These are phyloP conservation scores for Clistopyga incitator DNA, from an alignment of 2,888 invertebrate genomes.

Conservation along the genomic window DNA sequence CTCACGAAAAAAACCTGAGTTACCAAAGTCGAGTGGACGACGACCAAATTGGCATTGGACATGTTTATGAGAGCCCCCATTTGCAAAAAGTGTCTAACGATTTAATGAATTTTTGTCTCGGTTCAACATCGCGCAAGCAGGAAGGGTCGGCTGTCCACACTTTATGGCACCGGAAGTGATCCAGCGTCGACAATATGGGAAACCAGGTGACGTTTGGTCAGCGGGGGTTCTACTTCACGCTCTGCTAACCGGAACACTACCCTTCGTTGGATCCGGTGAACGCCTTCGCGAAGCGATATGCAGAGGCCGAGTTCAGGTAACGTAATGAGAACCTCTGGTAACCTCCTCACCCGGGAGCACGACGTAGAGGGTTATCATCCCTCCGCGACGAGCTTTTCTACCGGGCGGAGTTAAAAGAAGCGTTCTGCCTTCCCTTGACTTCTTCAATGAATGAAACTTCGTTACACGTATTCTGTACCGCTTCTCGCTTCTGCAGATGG, in stretches of 20 bases:
- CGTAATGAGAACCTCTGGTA: constrained; percentile 56
- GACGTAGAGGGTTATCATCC: constrained; percentile 52
- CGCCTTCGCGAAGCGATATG: constrained; percentile 96
- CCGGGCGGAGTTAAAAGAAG: constrained; percentile 33
- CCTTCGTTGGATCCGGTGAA: constrained; percentile 97
- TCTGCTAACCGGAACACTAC: constrained; percentile 96
- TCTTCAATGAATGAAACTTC: neutral
- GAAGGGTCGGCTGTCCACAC: constrained; percentile 97
- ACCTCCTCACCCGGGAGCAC: constrained; percentile 27
- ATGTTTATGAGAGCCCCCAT: neutral
- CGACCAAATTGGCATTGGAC: constrained; percentile 33
- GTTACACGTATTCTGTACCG: constrained; percentile 2
- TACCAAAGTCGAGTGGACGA: constrained; percentile 39
- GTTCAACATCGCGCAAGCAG: constrained; percentile 84
- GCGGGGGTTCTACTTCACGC: constrained; percentile 98
- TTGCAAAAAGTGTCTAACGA: constrained; percentile 14
- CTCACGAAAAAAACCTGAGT: neutral
- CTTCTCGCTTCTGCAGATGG: constrained; percentile 87
- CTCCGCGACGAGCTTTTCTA: constrained; percentile 39
- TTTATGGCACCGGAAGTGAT: constrained; percentile 99
- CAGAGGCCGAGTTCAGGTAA: constrained; percentile 92
- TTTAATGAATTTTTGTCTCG: constrained; percentile 41
- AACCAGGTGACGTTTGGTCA: constrained; percentile 99
- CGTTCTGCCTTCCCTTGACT: neutral
- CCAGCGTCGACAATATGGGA: constrained; percentile 94